Conservation (phyloP, 64 coral and sea anemone species). For the Porites australiensis region DNA sequence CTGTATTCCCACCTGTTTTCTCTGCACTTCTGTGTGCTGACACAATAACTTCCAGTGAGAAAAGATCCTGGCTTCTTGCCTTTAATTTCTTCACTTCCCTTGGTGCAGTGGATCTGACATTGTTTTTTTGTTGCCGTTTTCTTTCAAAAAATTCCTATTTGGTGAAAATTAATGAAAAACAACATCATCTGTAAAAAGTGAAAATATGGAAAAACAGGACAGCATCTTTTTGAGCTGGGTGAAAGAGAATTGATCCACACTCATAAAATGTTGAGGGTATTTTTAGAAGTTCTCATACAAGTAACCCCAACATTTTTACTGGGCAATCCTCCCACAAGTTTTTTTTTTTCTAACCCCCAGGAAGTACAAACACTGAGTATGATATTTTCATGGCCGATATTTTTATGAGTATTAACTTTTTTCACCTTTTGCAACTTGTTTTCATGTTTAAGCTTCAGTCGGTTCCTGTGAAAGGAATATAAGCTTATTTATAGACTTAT, state of each 20-base stretch:
- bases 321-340: no score
- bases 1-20: neutral
- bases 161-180: neutral
- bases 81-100: neutral
- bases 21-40: constrained; percentile 1
- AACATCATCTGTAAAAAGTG: no score
- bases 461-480: neutral
- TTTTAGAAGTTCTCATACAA: no score
- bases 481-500: no score
- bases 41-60: constrained; percentile 39
- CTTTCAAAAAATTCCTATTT: constrained; percentile 55
- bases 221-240: no score
- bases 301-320: no score
- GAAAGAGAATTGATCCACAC: no score
- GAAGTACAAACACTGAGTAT: no score
- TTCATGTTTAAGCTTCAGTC: constrained; percentile 34
- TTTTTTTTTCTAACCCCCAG: no score
- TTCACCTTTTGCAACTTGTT: constrained; percentile 40
- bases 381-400: no score
- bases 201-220: no score
- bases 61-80: constrained; percentile 10
- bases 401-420: neutral
- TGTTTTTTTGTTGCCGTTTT: constrained; percentile 10
- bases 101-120: neutral
- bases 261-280: no score